Percentiles rank a stretch among this genome's conserved stretches.
These are phyloP conservation scores for Porites evermanni DNA, from an alignment of 92 coral and sea anemone species.

Conservation along the genomic window DNA sequence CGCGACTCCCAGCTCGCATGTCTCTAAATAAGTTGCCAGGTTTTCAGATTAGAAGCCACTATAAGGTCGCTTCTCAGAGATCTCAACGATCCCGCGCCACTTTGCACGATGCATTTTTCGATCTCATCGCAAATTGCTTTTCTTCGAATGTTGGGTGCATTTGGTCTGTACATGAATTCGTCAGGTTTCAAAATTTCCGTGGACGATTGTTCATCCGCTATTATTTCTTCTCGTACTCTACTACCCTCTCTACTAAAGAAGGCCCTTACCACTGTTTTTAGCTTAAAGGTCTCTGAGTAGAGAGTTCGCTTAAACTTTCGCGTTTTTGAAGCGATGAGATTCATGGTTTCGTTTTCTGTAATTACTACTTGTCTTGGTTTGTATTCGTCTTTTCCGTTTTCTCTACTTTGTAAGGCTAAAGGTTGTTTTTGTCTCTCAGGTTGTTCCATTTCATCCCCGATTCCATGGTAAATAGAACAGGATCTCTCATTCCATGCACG, in stretches of 20 bases:
- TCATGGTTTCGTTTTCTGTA: conserved; percentile 1
- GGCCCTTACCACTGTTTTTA: conserved; percentile 14
- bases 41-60: conserved; percentile 19
- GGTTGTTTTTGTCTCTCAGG: neutral
- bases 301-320: conserved; percentile 1
- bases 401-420: no score
- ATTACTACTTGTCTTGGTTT: neutral
- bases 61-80: conserved; percentile 31
- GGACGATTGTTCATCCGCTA: neutral
- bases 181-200: neutral
- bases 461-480: neutral
- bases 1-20: neutral
- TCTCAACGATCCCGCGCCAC: conserved; percentile 12
- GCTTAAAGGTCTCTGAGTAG: conserved; percentile 1
- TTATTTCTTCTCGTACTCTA: conserved; percentile 8
- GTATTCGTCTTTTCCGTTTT: neutral
- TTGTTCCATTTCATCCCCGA: neutral
- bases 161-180: neutral
- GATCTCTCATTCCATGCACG: neutral
- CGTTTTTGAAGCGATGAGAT: conserved; percentile 1
- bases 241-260: neutral
- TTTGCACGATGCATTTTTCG: conserved; percentile 34
- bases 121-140: conserved; percentile 49
- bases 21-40: conserved; percentile 35
- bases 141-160: conserved; percentile 22